Evolutionary conservation across 2,113 vertebrate species (phyloP), one percentile per base, ranked within the genome.

Genomic region (Strix uralensis): DNA sequence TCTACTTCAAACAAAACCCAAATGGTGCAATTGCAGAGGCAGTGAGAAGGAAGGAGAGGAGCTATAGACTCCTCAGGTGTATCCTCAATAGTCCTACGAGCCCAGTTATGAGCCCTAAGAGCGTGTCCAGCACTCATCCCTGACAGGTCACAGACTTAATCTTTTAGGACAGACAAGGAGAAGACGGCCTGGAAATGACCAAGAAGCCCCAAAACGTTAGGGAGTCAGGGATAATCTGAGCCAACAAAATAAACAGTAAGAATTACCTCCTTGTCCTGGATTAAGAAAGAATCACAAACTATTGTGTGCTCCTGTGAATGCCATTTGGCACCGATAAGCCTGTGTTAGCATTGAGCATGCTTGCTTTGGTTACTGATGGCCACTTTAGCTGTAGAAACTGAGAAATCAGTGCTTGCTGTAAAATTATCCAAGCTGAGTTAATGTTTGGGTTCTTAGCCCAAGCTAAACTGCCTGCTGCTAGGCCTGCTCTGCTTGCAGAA

Each of bases 311-410:
- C 8, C 42, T 66, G 42, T 34, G 49, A 65, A 55, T 19, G 8
- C 8, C 7, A 2, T 29, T 21, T 6, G 4, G 38, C 73, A 40
- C 10, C 1, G 3, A 7, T 18, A 84, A 32, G 10, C 34, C 27
- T 14, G 22, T 0, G 1, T 54, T n/a, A 63, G 27, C 52, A 27
- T 0, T 27, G 27, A 69, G 61, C 55, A 55, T 0, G 1, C 51
- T 59, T 54, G 32, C 32, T 49, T 69, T 65, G 27, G 71, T 73
- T 73, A 44, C n/a, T 46, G n/a, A 32, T 36, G 65, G 49, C 38
- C 49, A 27, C 29, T 81, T 65, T 9, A 59, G 59, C 32, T 69
- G 54, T 29, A 70, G 29, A 85, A 72, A 70, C 59, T 46, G 63
- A 85, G 59, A 78, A 91, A 78, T 63, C 59, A 69, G 23, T n/a